Conservation (phyloP, 2,888 invertebrate species). For the Alloscopus bannaensis region DNA sequence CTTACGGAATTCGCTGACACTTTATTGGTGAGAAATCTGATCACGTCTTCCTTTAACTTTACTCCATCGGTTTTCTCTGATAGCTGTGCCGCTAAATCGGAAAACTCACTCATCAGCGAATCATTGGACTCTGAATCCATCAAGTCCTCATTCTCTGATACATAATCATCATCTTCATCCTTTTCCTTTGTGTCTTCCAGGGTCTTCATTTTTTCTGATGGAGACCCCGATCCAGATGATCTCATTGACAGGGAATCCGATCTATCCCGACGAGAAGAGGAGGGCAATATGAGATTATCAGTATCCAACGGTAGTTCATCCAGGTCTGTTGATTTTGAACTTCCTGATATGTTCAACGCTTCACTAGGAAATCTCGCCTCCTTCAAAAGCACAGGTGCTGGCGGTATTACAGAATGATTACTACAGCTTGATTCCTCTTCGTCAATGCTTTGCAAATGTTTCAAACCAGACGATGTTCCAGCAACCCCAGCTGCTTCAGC, state of each 20-base stretch:
- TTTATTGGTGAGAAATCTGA: slow-evolving; percentile 36
- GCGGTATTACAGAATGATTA: slow-evolving; percentile 45
- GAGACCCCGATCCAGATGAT: slow-evolving; percentile 53
- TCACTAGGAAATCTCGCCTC: slow-evolving; percentile 31
- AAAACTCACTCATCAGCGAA: slow-evolving; percentile 53
- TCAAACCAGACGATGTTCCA: slow-evolving; percentile 15
- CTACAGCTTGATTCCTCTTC: slow-evolving; percentile 43
- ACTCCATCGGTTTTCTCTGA: slow-evolving; percentile 44
- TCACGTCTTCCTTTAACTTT: slow-evolving; percentile 38
- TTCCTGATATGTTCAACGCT: background rate
- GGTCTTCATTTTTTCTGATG: slow-evolving; percentile 49
- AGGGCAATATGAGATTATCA: background rate
- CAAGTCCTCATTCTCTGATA: slow-evolving; percentile 33
- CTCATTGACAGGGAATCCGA: slow-evolving; percentile 52
- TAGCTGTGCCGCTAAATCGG: slow-evolving; percentile 43
- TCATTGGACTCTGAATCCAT: slow-evolving; percentile 52
- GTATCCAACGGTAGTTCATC: slow-evolving; percentile 30
- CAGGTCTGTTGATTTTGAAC: background rate
- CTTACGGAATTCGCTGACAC: slow-evolving; percentile 47
- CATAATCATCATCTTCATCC: background rate
- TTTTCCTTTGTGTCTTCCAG: slow-evolving; percentile 39
- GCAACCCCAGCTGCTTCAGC: slow-evolving; percentile 13
- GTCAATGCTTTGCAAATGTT: slow-evolving; percentile 41
- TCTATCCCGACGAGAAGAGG: slow-evolving; percentile 24
- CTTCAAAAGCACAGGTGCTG: slow-evolving; percentile 39